Percentiles rank a stretch among this genome's conserved stretches.
phyloP scores from a whole-genome alignment of 2,797 vertebrate species.

The Hemibagrus guttatus region DNA sequence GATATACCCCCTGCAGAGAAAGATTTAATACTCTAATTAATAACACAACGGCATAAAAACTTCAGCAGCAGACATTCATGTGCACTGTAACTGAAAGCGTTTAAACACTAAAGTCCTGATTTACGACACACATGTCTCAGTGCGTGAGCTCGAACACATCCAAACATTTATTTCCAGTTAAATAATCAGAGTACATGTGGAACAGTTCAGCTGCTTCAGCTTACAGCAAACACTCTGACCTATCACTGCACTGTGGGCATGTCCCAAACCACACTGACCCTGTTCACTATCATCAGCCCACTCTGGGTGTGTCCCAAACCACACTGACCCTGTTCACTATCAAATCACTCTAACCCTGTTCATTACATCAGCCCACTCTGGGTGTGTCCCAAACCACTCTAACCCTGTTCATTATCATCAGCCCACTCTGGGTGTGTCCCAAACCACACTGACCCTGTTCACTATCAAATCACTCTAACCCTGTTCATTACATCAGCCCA shows the following conservation, averaged over 20 bases:
- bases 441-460: not conserved
- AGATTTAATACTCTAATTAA: conserved; percentile 48
- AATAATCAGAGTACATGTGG: not conserved
- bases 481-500: not conserved
- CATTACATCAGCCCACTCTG: not conserved
- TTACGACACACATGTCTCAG: not conserved
- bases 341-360: not conserved
- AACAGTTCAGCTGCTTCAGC: not conserved
- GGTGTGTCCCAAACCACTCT: not conserved
- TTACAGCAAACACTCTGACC: too few relatives aligned
- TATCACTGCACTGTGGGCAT: not conserved
- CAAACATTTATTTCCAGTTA: not conserved
- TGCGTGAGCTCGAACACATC: not conserved
- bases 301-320: not conserved
- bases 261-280: not conserved
- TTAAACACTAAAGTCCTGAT: not conserved
- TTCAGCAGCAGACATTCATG: conserved; percentile 43
- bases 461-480: not conserved
- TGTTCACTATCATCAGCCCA: not conserved
- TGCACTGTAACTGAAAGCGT: not conserved
- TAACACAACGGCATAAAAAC: conserved; percentile 47
- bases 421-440: not conserved
- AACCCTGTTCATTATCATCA: not conserved
- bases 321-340: not conserved
- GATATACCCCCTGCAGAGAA: conserved; percentile 22